phyloP scores from a whole-genome alignment of 2,797 vertebrate species.

The Cichlasoma orientale region DNA sequence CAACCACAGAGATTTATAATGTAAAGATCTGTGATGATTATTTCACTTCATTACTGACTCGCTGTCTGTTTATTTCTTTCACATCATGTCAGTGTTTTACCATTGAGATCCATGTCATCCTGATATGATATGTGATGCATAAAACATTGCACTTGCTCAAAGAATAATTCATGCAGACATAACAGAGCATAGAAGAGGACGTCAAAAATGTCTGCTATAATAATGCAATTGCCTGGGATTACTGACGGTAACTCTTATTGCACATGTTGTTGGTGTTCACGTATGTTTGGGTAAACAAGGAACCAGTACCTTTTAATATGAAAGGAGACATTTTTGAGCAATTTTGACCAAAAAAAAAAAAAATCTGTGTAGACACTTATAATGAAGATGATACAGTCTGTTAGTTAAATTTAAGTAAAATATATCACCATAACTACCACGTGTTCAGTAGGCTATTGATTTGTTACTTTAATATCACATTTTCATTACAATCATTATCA shows the following conservation, averaged over 20 bases:
- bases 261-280: slow-evolving; percentile 12
- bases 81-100: slow-evolving; percentile 24
- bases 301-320: background rate
- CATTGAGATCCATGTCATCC: slow-evolving; percentile 20
- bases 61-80: slow-evolving; percentile 31
- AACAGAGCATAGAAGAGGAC: slow-evolving; percentile 49
- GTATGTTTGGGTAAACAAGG: slow-evolving; percentile 5
- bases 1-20: background rate
- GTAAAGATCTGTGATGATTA: background rate
- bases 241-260: slow-evolving; percentile 17
- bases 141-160: slow-evolving; percentile 51
- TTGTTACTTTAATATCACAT: background rate
- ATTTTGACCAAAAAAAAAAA: background rate
- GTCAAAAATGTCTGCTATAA: slow-evolving; percentile 50
- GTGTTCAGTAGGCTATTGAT: background rate
- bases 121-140: slow-evolving; percentile 57
- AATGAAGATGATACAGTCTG: background rate
- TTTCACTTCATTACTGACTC: slow-evolving; percentile 3
- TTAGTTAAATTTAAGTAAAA: background rate
- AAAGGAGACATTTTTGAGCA: background rate
- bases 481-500: background rate
- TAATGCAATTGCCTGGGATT: slow-evolving; percentile 40
- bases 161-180: slow-evolving; percentile 62
- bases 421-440: background rate
- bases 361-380: too few species aligned